Percentiles rank a stretch among this genome's conserved stretches.
phyloP scores from a whole-genome alignment of 2,113 vertebrate genomes.

The Oreocharis arfaki region DNA sequence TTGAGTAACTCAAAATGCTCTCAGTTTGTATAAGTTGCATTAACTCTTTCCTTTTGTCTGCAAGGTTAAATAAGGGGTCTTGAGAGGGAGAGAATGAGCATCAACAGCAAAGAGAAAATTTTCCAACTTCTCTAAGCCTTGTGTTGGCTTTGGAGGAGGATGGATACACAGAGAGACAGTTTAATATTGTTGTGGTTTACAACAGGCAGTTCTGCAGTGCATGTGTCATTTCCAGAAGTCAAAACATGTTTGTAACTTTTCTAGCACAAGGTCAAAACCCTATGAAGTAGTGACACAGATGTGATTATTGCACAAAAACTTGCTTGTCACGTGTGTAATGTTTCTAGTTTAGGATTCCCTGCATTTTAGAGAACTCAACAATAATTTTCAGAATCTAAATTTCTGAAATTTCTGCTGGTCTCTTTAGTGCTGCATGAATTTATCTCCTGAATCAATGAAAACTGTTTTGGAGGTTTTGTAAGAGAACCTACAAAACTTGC shows the following conservation, averaged over 20 bases:
- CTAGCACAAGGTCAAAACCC: slow-evolving; percentile 2
- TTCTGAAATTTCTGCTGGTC: no score
- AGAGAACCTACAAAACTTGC: background rate
- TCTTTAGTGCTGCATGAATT: background rate
- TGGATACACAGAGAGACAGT: background rate
- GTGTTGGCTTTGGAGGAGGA: background rate
- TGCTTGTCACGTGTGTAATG: background rate
- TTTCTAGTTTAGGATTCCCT: background rate
- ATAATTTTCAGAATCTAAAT: background rate
- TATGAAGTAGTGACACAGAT: background rate
- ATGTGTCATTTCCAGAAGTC: background rate
- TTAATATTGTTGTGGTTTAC: background rate
- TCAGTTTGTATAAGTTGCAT: background rate
- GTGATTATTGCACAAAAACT: background rate
- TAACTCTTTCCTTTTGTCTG: background rate
- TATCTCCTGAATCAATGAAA: background rate
- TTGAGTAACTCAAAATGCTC: background rate
- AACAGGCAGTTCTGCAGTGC: background rate
- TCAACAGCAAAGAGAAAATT: background rate
- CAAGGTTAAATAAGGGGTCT: background rate
- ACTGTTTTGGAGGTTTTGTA: background rate
- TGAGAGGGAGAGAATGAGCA: background rate
- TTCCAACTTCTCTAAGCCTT: no score
- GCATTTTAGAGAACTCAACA: background rate
- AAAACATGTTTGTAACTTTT: slow-evolving; percentile 1